Conservation (phyloP, 2,113 vertebrate species). For the Sigmodon hispidus region DNA sequence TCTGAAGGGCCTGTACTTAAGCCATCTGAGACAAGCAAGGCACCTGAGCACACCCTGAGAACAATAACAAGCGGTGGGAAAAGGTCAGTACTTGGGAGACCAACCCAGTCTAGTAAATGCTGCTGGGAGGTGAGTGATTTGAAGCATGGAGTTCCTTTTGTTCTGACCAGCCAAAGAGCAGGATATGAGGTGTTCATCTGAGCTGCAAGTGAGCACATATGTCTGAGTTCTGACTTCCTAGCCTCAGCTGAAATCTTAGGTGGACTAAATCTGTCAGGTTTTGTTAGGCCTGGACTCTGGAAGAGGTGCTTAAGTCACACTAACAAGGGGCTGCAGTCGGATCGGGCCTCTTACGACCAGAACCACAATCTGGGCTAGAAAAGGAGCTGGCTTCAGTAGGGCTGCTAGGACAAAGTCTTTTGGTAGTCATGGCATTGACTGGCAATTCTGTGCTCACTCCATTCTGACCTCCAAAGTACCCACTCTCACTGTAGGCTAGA, state of each 20-base stretch:
- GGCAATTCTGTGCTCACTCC: neutral
- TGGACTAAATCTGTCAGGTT: neutral
- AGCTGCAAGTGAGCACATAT: neutral
- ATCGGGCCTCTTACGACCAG: accelerated
- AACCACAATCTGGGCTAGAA: neutral
- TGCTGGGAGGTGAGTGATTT: neutral
- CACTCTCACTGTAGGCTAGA: neutral
- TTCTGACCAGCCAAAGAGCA: neutral
- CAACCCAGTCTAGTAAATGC: neutral
- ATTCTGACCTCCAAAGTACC: neutral
- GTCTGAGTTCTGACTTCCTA: neutral
- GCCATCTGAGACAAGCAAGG: neutral
- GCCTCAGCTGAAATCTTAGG: neutral
- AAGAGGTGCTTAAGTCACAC: neutral
- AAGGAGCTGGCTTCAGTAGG: no score
- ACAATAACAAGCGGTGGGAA: neutral
- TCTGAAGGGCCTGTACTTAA: neutral
- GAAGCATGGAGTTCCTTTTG: neutral
- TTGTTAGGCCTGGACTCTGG: neutral
- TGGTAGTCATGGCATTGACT: accelerated
- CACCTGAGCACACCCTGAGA: neutral
- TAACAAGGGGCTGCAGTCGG: neutral
- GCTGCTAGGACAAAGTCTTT: neutral
- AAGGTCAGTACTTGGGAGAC: neutral
- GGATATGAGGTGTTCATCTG: accelerated